A percentile compares a stretch with the other conserved stretches of the same genome.
phyloP scores from a whole-genome alignment of 2,113 vertebrate genomes.

The Boulengeromyrus knoepffleri region DNA sequence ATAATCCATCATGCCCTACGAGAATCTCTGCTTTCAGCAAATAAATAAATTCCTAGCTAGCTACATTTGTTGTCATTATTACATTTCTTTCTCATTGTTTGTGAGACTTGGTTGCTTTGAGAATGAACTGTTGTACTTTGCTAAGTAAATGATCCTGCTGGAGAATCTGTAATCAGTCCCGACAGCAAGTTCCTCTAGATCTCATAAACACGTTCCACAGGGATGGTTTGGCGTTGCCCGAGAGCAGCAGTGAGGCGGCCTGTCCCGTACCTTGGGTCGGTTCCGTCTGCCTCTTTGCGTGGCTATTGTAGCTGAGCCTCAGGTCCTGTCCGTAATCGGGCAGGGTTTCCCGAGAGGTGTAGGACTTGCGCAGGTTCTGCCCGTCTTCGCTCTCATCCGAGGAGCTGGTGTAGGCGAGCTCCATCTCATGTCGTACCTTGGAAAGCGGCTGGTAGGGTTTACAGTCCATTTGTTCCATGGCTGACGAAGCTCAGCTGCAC shows the following conservation, averaged over 20 bases:
- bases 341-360: slow-evolving; percentile 87
- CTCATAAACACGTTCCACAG: not conserved
- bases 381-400: slow-evolving; percentile 94
- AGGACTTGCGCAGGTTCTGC: slow-evolving; percentile 77
- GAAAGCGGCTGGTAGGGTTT: slow-evolving; percentile 94
- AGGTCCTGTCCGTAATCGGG: slow-evolving; percentile 88
- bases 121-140: slow-evolving; percentile 60
- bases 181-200: not conserved
- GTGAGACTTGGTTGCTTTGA: slow-evolving; percentile 51
- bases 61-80: slow-evolving; percentile 20
- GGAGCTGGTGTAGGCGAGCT: slow-evolving; percentile 90
- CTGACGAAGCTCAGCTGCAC: slow-evolving; percentile 58
- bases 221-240: not conserved
- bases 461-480: slow-evolving; percentile 96
- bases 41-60: not conserved
- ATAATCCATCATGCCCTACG: slow-evolving; percentile 52
- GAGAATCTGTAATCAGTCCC: slow-evolving; percentile 27
- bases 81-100: slow-evolving; percentile 45
- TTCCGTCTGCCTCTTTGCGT: slow-evolving; percentile 79
- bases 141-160: slow-evolving; percentile 51
- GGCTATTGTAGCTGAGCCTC: slow-evolving; percentile 81
- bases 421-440: slow-evolving; percentile 90
- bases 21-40: slow-evolving; percentile 26
- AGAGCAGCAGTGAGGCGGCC: not conserved
- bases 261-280: slow-evolving; percentile 70